Conservation (phyloP, 2,888 invertebrate genomes). For the Ferrisia virgata region DNA sequence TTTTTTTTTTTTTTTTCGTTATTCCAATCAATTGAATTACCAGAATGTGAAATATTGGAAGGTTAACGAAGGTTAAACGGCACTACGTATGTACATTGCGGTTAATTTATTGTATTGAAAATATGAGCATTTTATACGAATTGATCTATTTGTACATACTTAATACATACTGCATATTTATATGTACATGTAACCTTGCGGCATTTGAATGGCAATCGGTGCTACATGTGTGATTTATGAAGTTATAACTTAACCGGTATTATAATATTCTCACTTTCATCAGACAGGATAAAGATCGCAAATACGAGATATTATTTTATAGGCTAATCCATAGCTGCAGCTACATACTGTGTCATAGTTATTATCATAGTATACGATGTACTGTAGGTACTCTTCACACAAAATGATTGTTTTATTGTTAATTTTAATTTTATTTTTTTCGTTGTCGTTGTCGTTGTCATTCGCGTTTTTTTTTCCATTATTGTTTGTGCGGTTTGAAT, state of each 20-base stretch:
- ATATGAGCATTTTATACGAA: not conserved
- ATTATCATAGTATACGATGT: not conserved
- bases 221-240: not conserved
- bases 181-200: not conserved
- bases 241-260: not conserved
- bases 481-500: slow-evolving; percentile 18
- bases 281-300: not conserved
- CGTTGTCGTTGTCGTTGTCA: not conserved
- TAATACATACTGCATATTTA: no score
- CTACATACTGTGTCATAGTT: not conserved
- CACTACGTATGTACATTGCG: not conserved
- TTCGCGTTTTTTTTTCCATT: slow-evolving; percentile 5
- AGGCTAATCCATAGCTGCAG: not conserved
- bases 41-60: not conserved
- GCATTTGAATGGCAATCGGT: not conserved
- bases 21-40: not conserved
- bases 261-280: slow-evolving; percentile 24
- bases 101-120: not conserved
- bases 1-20: not conserved
- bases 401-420: not conserved
- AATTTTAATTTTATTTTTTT: not conserved
- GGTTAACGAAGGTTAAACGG: slow-evolving; percentile 20
- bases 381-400: no score
- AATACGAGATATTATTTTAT: not conserved
- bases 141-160: not conserved